Percentiles rank a stretch among this genome's conserved stretches.
These are phyloP conservation scores for Canis aureus DNA, from an alignment of 2,113 vertebrate species.

Conservation along the genomic window DNA sequence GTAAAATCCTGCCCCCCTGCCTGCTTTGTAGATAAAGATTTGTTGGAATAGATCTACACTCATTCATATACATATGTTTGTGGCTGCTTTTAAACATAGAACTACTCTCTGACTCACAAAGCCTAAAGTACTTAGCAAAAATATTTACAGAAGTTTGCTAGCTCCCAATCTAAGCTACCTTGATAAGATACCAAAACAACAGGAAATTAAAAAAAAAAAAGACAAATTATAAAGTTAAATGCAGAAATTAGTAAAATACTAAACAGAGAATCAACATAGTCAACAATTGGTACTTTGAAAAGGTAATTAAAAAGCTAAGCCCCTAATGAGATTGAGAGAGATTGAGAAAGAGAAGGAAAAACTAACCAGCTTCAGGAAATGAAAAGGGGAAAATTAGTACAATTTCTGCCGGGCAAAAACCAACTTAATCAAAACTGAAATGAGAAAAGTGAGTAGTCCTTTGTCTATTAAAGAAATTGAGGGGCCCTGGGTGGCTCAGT, in stretches of 20 bases:
- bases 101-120: background rate
- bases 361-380: background rate
- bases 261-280: background rate
- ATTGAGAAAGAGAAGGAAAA: background rate
- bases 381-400: background rate
- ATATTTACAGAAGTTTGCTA: background rate
- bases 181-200: background rate
- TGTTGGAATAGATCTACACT: background rate
- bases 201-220: background rate
- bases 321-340: background rate
- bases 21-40: background rate
- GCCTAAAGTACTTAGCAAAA: background rate
- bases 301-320: background rate
- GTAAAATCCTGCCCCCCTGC: background rate
- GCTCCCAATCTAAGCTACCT: background rate
- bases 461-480: background rate
- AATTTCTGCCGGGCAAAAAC: background rate
- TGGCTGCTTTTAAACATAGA: background rate
- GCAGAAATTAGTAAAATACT: background rate
- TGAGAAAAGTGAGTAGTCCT: background rate
- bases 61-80: background rate
- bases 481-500: background rate
- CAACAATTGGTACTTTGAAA: background rate
- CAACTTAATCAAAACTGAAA: background rate
- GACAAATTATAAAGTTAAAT: background rate